phyloP scores from a whole-genome alignment of 2,113 vertebrate species.

The Mastomys natalensis region DNA sequence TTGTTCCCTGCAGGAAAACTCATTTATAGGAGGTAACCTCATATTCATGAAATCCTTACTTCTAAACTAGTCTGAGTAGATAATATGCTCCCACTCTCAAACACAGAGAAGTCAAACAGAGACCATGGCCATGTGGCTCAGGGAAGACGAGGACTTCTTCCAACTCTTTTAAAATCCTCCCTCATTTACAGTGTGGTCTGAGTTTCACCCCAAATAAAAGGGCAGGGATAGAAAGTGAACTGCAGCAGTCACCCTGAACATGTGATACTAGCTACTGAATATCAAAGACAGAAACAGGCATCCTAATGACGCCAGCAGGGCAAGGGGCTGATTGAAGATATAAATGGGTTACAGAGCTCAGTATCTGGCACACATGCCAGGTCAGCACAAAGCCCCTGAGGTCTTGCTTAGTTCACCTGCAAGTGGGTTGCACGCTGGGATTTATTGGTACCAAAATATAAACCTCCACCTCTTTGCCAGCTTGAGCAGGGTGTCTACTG shows the following conservation, averaged over 20 bases:
- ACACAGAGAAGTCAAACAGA: not conserved
- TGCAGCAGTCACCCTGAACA: not conserved
- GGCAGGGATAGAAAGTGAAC: not conserved
- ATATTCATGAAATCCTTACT: not conserved
- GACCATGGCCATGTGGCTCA: not conserved
- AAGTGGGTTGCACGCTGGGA: not conserved
- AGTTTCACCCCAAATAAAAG: not conserved
- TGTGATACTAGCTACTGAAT: not conserved
- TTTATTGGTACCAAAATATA: not conserved
- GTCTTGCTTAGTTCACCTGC: not conserved
- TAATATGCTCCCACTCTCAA: not conserved
- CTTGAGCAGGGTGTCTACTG: not conserved
- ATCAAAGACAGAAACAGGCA: not conserved
- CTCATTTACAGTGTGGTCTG: not conserved
- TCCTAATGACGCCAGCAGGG: not conserved
- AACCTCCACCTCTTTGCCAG: not conserved
- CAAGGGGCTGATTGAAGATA: not conserved
- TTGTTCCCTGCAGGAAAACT: not conserved
- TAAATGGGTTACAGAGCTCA: not conserved
- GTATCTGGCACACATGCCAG: not conserved
- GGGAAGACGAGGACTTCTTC: not conserved
- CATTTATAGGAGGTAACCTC: not conserved
- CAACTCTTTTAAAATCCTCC: not conserved
- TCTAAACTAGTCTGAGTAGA: not conserved
- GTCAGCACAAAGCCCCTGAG: not conserved